Evolutionary conservation across 1,140 invertebrate genomes (phyloP), one percentile per base, ranked within the genome.

Genomic region (Liolophura sinensis): DNA sequence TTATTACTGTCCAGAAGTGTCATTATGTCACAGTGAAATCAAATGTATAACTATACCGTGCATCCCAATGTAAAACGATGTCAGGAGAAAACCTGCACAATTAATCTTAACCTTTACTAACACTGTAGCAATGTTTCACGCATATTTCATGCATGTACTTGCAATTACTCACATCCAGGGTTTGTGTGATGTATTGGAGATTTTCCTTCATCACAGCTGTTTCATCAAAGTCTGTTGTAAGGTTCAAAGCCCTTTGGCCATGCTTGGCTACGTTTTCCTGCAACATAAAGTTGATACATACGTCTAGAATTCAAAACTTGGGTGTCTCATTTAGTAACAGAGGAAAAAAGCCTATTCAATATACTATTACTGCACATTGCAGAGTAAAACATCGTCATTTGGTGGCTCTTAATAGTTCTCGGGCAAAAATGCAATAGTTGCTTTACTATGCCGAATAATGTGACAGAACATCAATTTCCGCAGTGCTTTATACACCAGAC

Each of bases 191-290:
- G 82, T 98, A 99, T 16, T 89, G 87, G 49, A 89, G 85, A 80
- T 95, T 96, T 60, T 89, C 86, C 11, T 85, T 80, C 6, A 99
- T 85, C 55, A 98, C 89, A 64, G 89, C 86, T 12, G 88, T 88
- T 85, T 98, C 96, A 82, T 96, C 90, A 83, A 97, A 96, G 70
- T 95, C 92, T 62, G 95, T 86, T 0, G 90, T 92, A 31, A 93
- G 85, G 70, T 93, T 91, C 50, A 98, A 82, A 0, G 94, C 95
- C 66, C 88, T 88, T 1, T 89, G 73, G 1, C 94, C 95, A 46
- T 83, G 67, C 47, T 87, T 84, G 57, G 89, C 87, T 63, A 97
- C 86, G 80, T 92, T 93, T 77, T 96, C 93, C 73, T 85, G 63
- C 15, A 75, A 74, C 62, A 58, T 57, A 63, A 70, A 62, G 57